Evolutionary conservation across 2,888 invertebrate species (phyloP).

Genomic region (Lamproptera curius): DNA sequence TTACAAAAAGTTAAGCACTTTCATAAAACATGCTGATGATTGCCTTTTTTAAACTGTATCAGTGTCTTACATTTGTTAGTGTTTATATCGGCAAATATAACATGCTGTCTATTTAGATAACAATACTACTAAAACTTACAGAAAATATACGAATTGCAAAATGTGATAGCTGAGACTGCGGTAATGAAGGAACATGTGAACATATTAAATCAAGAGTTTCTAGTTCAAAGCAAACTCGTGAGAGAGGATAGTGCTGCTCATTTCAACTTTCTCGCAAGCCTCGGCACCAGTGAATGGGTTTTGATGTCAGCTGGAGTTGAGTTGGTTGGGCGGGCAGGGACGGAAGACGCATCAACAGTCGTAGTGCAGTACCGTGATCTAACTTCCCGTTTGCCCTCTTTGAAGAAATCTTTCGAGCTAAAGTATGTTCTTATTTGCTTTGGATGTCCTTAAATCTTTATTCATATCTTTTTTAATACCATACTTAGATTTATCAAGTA

Average conservation of each 20-base stretch:
- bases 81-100: too few relatives aligned
- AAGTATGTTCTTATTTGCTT: slow-evolving; percentile 68
- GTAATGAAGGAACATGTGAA: slow-evolving; percentile 51
- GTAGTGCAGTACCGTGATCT: slow-evolving; percentile 81
- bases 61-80: too few relatives aligned
- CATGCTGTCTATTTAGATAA: too few relatives aligned
- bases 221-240: slow-evolving; percentile 47
- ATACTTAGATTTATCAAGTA: too few relatives aligned
- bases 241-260: slow-evolving; percentile 54
- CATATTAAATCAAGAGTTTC: slow-evolving; percentile 49
- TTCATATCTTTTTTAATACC: too few relatives aligned
- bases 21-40: too few relatives aligned
- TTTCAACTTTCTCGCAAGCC: slow-evolving; percentile 45
- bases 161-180: slow-evolving; percentile 53
- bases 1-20: too few relatives aligned
- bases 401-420: slow-evolving; percentile 78
- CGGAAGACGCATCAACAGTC: slow-evolving; percentile 53
- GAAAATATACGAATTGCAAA: slow-evolving; percentile 70
- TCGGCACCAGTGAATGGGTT: slow-evolving; percentile 51
- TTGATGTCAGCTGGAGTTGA: slow-evolving; percentile 58
- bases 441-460: slow-evolving; percentile 22
- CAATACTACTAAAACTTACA: too few relatives aligned
- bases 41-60: too few relatives aligned
- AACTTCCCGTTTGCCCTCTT: slow-evolving; percentile 78
- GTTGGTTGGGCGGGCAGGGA: slow-evolving; percentile 45